phyloP scores from a whole-genome alignment of 2,888 invertebrate genomes.

The Drosophila demipolita region DNA sequence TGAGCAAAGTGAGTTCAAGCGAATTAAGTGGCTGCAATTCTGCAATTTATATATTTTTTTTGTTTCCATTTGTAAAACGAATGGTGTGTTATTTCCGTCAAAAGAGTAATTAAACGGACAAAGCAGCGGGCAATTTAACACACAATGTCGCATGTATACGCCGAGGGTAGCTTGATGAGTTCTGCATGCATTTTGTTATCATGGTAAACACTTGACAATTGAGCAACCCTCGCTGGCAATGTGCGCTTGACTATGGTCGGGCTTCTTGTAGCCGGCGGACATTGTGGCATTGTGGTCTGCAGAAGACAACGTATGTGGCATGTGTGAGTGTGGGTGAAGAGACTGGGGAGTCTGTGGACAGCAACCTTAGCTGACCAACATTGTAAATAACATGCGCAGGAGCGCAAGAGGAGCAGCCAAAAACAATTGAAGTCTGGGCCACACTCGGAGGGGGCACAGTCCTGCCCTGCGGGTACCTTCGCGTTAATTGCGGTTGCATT shows the following conservation, averaged over 20 bases:
- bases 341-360: constrained; percentile 36
- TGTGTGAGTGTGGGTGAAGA: constrained; percentile 8
- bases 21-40: constrained; percentile 30
- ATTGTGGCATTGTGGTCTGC: constrained; percentile 51
- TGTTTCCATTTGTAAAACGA: constrained; percentile 59
- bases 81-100: constrained; percentile 79
- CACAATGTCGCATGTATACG: constrained; percentile 38
- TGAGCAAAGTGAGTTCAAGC: constrained; percentile 5
- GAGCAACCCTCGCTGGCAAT: constrained; percentile 25
- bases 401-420: neutral
- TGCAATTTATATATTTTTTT: constrained; percentile 41
- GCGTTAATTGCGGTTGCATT: constrained; percentile 81
- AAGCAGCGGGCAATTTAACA: constrained; percentile 69
- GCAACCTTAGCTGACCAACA: constrained; percentile 61
- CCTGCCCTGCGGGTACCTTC: constrained; percentile 73
- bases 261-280: constrained; percentile 54
- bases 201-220: constrained; percentile 2
- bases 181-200: neutral
- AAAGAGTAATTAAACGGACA: constrained; percentile 79
- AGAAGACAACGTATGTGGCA: constrained; percentile 26
- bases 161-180: constrained; percentile 31
- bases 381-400: constrained; percentile 71
- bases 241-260: constrained; percentile 37
- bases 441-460: constrained; percentile 21
- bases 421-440: constrained; percentile 6